These are phyloP conservation scores for Furnarius figulus DNA, from an alignment of 2,113 vertebrate genomes.

Conservation along the genomic window DNA sequence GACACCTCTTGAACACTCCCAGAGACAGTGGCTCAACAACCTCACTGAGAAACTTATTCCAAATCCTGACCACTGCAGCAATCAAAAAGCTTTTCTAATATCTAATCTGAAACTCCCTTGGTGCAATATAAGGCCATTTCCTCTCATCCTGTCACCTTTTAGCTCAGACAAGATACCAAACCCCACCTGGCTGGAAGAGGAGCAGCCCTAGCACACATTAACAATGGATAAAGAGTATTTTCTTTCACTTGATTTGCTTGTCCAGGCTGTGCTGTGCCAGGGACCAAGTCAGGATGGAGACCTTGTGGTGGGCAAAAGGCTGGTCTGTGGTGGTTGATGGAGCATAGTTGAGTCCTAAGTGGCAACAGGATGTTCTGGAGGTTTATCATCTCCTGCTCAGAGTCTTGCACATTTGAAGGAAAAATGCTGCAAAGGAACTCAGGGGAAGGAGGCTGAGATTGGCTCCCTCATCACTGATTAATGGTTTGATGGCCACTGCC, in stretches of 20 bases:
- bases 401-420: not conserved
- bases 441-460: not conserved
- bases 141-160: not conserved
- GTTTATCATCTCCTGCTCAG: not conserved
- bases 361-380: not conserved
- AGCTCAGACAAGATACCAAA: rapidly evolving
- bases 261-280: not conserved
- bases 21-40: not conserved
- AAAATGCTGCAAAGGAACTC: not conserved
- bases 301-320: not conserved
- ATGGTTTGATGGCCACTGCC: not conserved
- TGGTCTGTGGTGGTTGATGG: not conserved
- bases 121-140: not conserved
- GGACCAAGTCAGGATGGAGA: rapidly evolving
- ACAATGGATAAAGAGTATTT: not conserved
- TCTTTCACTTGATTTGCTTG: not conserved
- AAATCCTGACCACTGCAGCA: not conserved
- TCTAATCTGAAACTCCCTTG: not conserved
- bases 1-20: rapidly evolving
- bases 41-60: not conserved
- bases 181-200: rapidly evolving
- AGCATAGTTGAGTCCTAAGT: not conserved
- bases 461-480: rapidly evolving
- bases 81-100: not conserved
- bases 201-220: rapidly evolving